Evolutionary conservation across 2,888 invertebrate genomes (phyloP), one percentile per base, ranked within the genome.

Genomic region (Sipha maydis): DNA sequence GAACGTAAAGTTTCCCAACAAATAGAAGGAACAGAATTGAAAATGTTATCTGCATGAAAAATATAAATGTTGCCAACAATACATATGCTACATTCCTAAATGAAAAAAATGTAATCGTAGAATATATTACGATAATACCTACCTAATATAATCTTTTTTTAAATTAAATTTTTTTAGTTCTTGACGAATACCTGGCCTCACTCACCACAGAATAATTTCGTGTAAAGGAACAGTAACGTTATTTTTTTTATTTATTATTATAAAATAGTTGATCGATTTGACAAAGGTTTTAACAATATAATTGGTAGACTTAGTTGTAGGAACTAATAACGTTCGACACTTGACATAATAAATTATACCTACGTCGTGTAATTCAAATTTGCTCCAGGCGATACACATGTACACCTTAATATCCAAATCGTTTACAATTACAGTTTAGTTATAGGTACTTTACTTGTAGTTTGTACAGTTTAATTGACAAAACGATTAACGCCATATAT

Each of bases 361-460:
- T 67, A 80, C 38, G 34, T 38, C 80, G 41, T 38, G 69, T 61
- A 31, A 67, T 67, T 67, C n/a, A 21, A 28, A 28, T 69, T 28
- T 67, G 69, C 82, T 31, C 21, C 69, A n/a, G 82, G 82, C 67
- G 67, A 80, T 67, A 80, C 21, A 69, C 41, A 25, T 28, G 28
- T 28, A 28, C 69, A 28, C 69, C 69, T 69, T n/a, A n/a, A 69
- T 28, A 28, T 7, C 14, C 28, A 28, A 69, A 69, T 69, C 69
- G 28, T 28, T 69, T 11, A 69, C 69, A 69, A 69, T 69, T 69
- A 69, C 69, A n/a, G 69, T 69, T n/a, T 28, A n/a, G 69, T 69
- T n/a, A 80, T 2, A 75, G 14, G 34, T 34, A 80, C 21, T n/a
- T 73, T 17, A 17, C 3, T 34, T 77, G 5, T 1, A 34, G 28